Evolutionary conservation across 35 echinoderm and acorn worm species (phyloP), one percentile per base, ranked within the genome.

Genomic region (Strongylocentrotus purpuratus): DNA sequence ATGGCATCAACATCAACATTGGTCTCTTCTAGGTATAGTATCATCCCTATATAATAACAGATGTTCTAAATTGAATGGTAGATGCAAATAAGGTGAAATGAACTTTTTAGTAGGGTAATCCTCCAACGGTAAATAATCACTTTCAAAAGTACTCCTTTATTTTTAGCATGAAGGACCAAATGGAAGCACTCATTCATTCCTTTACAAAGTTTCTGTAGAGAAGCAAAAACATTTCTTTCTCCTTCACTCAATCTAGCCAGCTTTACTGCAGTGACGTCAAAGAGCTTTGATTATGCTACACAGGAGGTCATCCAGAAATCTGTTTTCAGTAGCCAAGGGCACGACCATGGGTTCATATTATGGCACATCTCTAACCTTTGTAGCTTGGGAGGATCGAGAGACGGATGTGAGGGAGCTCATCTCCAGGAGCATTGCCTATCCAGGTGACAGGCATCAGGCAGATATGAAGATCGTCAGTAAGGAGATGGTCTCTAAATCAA

Each of bases 311-410:
- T 31, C 33, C 85, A 31, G 85, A 86, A 86, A 86, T 86, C 85
- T 86, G 85, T 86, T 86, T 86, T 22, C 85, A 86, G 85, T 86
- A 86, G 85, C 85, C 85, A 86, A 86, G 85, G 85, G 20, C 85
- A 86, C 25, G 85, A 22, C 85, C 85, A 13, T 86, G 85, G 85
- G 10, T 33, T 86, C 33, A 86, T 20, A 86, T 86, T 86, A 86
- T 31, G 85, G 85, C 85, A 86, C 85, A 86, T 31, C 28, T 86
- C 28, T 86, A 31, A 86, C 85, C 7, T 9, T 86, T 86, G 85
- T 86, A 22, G 85, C 15, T 31, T 33, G 33, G 85, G 85, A 86
- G 85, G 13, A 31, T 2, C 0, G 70, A 31, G 85, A 22, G 25
- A 22, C 15, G 85, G 85, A 86, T 11, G 9, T 6, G 50, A 55